These are phyloP conservation scores for Sorex fumeus DNA, from an alignment of 2,113 vertebrate genomes.

Conservation along the genomic window DNA sequence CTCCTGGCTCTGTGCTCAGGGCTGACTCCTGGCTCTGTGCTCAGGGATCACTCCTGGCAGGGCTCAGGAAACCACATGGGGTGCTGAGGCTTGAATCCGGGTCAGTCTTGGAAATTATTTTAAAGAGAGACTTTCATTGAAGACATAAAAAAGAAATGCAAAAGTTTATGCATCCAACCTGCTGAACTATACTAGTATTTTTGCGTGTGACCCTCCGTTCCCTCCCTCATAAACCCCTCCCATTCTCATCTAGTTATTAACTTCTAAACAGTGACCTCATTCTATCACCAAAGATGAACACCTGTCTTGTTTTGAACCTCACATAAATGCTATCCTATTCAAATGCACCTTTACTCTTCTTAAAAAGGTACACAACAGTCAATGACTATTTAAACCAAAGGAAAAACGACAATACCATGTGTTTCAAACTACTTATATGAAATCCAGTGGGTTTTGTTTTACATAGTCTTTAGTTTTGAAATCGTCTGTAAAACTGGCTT, in stretches of 20 bases:
- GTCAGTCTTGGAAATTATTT: too few relatives aligned
- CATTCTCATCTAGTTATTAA: not conserved
- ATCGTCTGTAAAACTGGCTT: not conserved
- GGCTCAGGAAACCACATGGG: too few relatives aligned
- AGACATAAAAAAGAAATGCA: not conserved
- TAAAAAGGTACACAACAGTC: too few relatives aligned
- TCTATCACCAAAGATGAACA: conserved; percentile 25
- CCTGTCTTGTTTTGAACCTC: conserved; percentile 51
- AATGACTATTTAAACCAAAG: not conserved
- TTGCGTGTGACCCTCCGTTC: not conserved
- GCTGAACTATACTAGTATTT: not conserved
- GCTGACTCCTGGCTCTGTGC: too few relatives aligned
- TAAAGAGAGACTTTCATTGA: too few relatives aligned
- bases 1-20: too few relatives aligned
- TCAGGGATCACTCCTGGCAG: too few relatives aligned
- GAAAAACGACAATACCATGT: not conserved
- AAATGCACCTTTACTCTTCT: not conserved
- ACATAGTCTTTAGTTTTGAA: conserved; percentile 15
- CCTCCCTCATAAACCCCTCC: not conserved
- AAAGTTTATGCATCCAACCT: not conserved
- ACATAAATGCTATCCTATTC: conserved; percentile 1
- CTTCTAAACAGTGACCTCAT: not conserved
- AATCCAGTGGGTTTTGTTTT: conserved; percentile 1
- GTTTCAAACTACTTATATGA: conserved; percentile 51
- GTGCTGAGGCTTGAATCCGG: too few relatives aligned